Evolutionary conservation across 2,888 invertebrate species (phyloP), one percentile per base, ranked within the genome.

Genomic region (Drosophila dives): DNA sequence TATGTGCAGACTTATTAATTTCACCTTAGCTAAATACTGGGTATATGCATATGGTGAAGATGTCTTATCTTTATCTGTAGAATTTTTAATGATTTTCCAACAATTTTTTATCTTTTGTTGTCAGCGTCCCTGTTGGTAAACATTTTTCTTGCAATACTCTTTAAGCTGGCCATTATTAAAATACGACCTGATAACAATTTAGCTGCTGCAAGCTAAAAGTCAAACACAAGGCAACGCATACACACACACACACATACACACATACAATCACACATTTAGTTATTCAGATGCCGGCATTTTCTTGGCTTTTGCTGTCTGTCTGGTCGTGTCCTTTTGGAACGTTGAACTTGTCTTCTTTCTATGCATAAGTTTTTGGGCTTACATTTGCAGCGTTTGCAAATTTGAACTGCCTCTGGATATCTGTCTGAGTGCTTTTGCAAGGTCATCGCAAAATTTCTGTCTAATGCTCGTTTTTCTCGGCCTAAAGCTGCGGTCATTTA

Each of bases 131-230:
- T 85, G 89, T 88, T 81, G 86, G 89, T 84, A 83, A 85, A 88
- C 78, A 89, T 83, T 87, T 84, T 84, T 87, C 86, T 78, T 82
- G 85, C 87, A 80, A 67, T 89, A 87, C 87, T 89, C 88, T 89
- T 86, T 89, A 89, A 86, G 89, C 89, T 77, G 89, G 84, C 86
- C 89, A 86, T 86, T 86, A 89, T 89, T 86, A 89, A 86, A 87
- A 85, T 89, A 78, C 77, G 76, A 80, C 69, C 86, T 82, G 85
- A 86, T 87, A 89, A 89, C 79, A 89, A 84, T 86, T 83, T 89
- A 70, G 83, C 84, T 86, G 83, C 84, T 86, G 76, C 86, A 89
- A 85, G 86, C 89, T 61, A 53, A 81, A 85, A 85, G 86, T 75
- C 86, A 86, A 89, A 86, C 89, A 81, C 60, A 88, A 68, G 72